Evolutionary conservation across 1,140 invertebrate genomes (phyloP), one percentile per base, ranked within the genome.

Genomic region (Melitaea cinxia): DNA sequence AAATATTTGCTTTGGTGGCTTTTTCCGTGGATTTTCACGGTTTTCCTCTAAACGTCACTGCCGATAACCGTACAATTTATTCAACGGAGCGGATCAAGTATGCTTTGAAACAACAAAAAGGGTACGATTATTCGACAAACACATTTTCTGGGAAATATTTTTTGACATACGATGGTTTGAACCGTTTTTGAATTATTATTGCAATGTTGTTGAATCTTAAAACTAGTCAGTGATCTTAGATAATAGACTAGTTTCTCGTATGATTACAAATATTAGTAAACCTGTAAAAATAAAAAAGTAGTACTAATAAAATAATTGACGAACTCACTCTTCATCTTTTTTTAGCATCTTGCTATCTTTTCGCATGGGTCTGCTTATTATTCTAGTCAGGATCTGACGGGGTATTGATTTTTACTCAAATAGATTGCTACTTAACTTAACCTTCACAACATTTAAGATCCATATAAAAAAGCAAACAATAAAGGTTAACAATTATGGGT

Each of bases 21-120:
- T 82, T 85, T 85, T 77, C 72, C 80, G 64, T 83, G 75, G 82
- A 83, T 86, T 85, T 82, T 68, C 74, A 67, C 70, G 68, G 75
- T 79, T 78, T 71, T 72, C 67, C 71, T 75, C 78, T 70, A 78
- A 78, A 78, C 75, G 73, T 77, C 76, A 83, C 80, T 81, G 79
- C 78, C 81, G 78, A 82, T 84, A 84, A 81, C 77, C 72, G 72
- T 69, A 83, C 77, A 84, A 81, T 86, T 85, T 86, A 88, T 85
- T 80, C 78, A 80, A 77, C 82, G 42, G 74, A 79, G 59, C 77
- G 79, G 85, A 90, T 88, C 85, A 88, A 90, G 83, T 86, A 90
- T 88, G 85, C 88, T 90, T 90, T 90, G 88, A 85, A 84, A 85
- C 74, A 80, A 83, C 78, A 83, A 78, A 81, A 82, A 82, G 75